Base-by-base conservation (phyloP, 2,888 invertebrate genomes). In the Agrochola lychnidis region DNA sequence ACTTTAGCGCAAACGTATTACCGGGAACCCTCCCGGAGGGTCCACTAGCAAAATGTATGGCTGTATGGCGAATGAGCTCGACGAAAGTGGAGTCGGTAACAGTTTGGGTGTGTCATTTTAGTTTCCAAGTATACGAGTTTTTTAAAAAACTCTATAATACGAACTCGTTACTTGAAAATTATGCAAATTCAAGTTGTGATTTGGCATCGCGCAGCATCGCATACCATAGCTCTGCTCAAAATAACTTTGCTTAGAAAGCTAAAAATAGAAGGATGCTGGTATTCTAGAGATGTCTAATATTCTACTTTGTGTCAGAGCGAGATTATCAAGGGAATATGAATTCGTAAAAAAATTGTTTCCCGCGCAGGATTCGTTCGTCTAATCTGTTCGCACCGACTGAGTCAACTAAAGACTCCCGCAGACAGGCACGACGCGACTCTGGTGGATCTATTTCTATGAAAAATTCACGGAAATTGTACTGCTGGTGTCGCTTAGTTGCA, bases 171-270 rank as follows among this genome's bases (percentile, higher is more conserved):
- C 45, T 48, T 63, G 59, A 45, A 67, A 73, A 59, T 76, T 73
- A 81, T 73, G 70, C 45, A 67, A 76, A 76, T 70, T 63, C 36
- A 51, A 57, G 48, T 70, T 73, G 30, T 40, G 22, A 53, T 63
- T 57, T 73, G 79, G 62, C 72, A 75, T 70, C 51, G 59, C 63
- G 56, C 48, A 2, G 57, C 7, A 30, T 16, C 16, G 59, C 70
- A 67, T 73, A n/a, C 36, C n/a, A 63, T 25, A 59, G 42, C 51
- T 30, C 36, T 70, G 56, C n/a, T 73, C 48, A 36, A 75, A 69
- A 75, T 75, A 75, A 69, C 71, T 71, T 79, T 64, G 59, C 71
- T 74, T 56, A 69, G 59, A 61, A 51, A 72, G 66, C 42, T 75
- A 45, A 66, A 79, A 62, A 73, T 73, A 67, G 30, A 79, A 63